phyloP scores from a whole-genome alignment of 2,888 invertebrate species.

The Alcis repandata region DNA sequence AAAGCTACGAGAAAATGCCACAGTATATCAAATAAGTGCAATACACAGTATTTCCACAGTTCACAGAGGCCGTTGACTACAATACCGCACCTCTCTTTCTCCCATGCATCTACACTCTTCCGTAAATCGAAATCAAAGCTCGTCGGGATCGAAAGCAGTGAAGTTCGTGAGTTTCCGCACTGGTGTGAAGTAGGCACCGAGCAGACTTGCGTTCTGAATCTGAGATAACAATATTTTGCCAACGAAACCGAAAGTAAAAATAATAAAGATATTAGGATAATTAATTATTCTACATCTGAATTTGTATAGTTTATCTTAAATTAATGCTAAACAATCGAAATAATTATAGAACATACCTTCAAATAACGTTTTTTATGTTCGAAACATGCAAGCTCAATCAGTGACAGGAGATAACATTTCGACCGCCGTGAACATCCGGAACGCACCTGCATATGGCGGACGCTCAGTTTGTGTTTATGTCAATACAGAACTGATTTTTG shows the following conservation, averaged over 20 bases:
- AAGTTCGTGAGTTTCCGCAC: slow-evolving; percentile 67
- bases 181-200: slow-evolving; percentile 68
- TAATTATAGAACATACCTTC: background rate
- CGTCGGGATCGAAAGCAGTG: slow-evolving; percentile 81
- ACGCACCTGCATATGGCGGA: slow-evolving; percentile 86
- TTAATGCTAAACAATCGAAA: no score
- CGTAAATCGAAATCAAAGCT: slow-evolving; percentile 87
- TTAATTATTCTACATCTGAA: background rate
- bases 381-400: background rate
- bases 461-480: slow-evolving; percentile 87
- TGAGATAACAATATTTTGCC: slow-evolving; percentile 49
- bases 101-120: slow-evolving; percentile 78
- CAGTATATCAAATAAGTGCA: slow-evolving; percentile 72
- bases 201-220: slow-evolving; percentile 68
- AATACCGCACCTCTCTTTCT: slow-evolving; percentile 67
- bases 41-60: slow-evolving; percentile 74
- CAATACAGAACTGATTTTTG: slow-evolving; percentile 84
- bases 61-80: slow-evolving; percentile 83
- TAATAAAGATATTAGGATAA: background rate
- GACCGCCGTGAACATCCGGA: slow-evolving; percentile 63
- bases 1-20: slow-evolving; percentile 67
- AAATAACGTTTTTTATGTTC: background rate
- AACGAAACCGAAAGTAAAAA: background rate
- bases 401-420: slow-evolving; percentile 11
- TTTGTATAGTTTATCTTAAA: background rate